phyloP scores from a whole-genome alignment of 2,888 invertebrate genomes.

The Selenia dentaria region DNA sequence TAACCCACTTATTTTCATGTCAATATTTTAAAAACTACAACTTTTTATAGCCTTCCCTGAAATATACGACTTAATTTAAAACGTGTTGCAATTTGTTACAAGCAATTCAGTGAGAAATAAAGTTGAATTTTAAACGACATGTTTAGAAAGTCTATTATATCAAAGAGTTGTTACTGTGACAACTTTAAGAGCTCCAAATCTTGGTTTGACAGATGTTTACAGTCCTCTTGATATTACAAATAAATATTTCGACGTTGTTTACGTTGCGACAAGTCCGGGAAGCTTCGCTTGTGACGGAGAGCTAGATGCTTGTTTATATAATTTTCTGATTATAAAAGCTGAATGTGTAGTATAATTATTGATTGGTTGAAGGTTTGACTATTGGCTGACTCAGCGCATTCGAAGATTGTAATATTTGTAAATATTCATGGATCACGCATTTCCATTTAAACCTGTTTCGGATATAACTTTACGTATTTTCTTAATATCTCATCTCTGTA shows the following conservation, averaged over 20 bases:
- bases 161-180: slow-evolving; percentile 35
- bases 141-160: slow-evolving; percentile 22
- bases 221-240: slow-evolving; percentile 58
- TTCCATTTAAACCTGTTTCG: too few relatives aligned
- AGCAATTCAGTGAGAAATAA: slow-evolving; percentile 17
- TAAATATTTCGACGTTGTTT: slow-evolving; percentile 66
- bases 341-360: too few relatives aligned
- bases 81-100: slow-evolving; percentile 17
- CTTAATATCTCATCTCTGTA: too few relatives aligned
- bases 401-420: too few relatives aligned
- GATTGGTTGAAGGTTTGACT: too few relatives aligned
- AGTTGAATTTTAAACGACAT: slow-evolving; percentile 7
- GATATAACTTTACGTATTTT: too few relatives aligned
- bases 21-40: slow-evolving; percentile 25
- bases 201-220: slow-evolving; percentile 65
- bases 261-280: slow-evolving; percentile 51
- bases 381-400: too few relatives aligned
- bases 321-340: too few relatives aligned
- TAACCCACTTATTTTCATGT: slow-evolving; percentile 29
- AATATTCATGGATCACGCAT: too few relatives aligned
- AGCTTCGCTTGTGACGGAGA: slow-evolving; percentile 29
- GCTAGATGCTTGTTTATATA: slow-evolving; percentile 46
- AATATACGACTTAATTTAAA: slow-evolving; percentile 12
- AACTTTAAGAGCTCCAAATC: slow-evolving; percentile 58
- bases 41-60: slow-evolving; percentile 9